Evolutionary conservation across 2,888 invertebrate species (phyloP), one percentile per base, ranked within the genome.

Genomic region (Tenthredo mesomela): DNA sequence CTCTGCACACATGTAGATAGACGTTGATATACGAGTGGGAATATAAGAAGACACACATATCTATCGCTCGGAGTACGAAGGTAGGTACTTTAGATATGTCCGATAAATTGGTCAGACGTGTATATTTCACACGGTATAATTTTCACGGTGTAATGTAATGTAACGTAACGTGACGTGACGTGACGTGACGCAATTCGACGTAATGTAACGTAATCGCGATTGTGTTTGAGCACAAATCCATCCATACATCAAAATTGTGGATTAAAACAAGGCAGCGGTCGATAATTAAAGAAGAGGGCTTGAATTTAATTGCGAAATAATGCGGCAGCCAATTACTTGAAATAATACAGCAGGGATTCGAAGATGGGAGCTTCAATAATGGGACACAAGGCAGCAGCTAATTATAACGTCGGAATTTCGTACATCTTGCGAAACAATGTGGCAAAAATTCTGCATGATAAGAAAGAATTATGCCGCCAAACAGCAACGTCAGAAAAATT

Each of bases 1-100:
- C n/a, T 71, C 71, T 77, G 50, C 47, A 77, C 54, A 77, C 37
- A 29, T 37, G 33, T n/a, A 43, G 40, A 71, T 71, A 71, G 37
- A n/a, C 40, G 40, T 10, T 71, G 37, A 43, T 71, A 71, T 43
- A 71, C 21, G 43, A 21, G 10, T n/a, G 21, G n/a, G 21, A n/a
- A 71, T 71, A 71, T 67, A 67, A 15, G 15, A 29, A 67, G 25
- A 67, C 29, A 33, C 15, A 67, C 15, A 71, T 29, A 71, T 29
- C 18, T 40, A 21, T n/a, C 15, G 29, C 10, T 25, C 21, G 3
- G 29, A 25, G 29, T 29, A 15, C 65, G 65, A 71, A 40, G 43
- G 18, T 43, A 12, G 43, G 47, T 73, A 73, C 43, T 10, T 43
- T 29, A 9, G 73, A 73, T 21, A n/a, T 12, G 77, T 77, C 29